Percentiles rank a stretch among this genome's conserved stretches.
Evolutionary conservation across 2,888 invertebrate species (phyloP).

Genomic region (Rhabditoides inermis): DNA sequence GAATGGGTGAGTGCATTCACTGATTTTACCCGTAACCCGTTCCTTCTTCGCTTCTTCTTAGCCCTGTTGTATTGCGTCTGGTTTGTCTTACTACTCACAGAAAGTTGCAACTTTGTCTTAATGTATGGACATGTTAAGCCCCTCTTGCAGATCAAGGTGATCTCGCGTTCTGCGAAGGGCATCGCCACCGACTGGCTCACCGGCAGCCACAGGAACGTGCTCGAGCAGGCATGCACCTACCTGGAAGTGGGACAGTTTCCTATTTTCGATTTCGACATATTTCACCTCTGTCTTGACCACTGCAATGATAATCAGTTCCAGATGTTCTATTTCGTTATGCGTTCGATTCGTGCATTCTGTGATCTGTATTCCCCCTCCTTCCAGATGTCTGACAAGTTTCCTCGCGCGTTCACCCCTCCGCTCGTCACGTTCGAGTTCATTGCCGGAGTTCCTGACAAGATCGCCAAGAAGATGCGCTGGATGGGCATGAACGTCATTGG

Average conservation of each 20-base stretch:
- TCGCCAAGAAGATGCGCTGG: constrained; percentile 21
- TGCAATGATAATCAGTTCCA: no score
- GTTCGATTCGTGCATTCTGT: neutral
- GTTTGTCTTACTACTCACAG: no score
- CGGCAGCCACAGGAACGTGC: constrained; percentile 11
- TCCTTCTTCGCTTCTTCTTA: neutral
- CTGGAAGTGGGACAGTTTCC: no score
- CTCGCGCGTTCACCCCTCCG: constrained; percentile 15
- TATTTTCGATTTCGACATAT: no score
- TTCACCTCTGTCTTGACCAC: neutral
- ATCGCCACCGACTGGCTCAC: constrained; percentile 25
- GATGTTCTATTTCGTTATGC: no score
- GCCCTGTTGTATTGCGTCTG: neutral
- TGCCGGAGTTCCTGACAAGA: constrained; percentile 23
- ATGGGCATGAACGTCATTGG: constrained; percentile 24
- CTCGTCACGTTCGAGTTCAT: constrained; percentile 21
- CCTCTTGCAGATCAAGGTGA: constrained; percentile 18
- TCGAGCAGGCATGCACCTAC: constrained; percentile 20
- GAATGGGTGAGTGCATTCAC: constrained; percentile 22
- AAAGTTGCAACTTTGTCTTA: no score
- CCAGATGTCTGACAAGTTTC: constrained; percentile 17
- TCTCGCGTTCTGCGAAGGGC: constrained; percentile 22
- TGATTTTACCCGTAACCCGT: no score
- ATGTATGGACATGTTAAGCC: no score
- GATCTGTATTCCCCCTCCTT: neutral